Conservation (phyloP, 2,888 invertebrate genomes). For the Caenorhabditis plicata region DNA sequence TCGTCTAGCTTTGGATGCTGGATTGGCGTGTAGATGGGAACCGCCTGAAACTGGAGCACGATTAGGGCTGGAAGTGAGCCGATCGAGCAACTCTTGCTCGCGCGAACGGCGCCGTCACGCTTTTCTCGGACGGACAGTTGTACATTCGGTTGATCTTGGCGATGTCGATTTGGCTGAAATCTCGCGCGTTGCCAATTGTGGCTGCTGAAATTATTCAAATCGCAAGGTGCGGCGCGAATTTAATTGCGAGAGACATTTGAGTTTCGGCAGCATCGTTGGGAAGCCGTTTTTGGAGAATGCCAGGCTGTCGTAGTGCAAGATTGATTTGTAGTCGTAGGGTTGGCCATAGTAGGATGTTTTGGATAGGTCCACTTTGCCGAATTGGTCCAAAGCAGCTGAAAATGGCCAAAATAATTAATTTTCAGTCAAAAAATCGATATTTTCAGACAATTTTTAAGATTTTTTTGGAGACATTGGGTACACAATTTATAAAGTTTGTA, state of each 20-base stretch:
- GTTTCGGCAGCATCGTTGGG: slow-evolving; percentile 64
- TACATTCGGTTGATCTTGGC: slow-evolving; percentile 66
- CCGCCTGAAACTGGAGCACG: slow-evolving; percentile 25
- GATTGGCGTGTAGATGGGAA: slow-evolving; percentile 34
- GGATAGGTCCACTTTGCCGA: slow-evolving; percentile 65
- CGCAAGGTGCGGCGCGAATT: neutral
- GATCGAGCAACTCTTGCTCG: slow-evolving; percentile 30
- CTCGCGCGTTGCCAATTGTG: slow-evolving; percentile 62
- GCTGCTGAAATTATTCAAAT: slow-evolving; percentile 33
- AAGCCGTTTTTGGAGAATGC: slow-evolving; percentile 65
- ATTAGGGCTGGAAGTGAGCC: neutral
- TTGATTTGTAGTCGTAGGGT: slow-evolving; percentile 65
- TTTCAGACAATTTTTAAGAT: too few species aligned
- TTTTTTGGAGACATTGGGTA: too few species aligned
- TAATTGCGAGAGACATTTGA: slow-evolving; percentile 51
- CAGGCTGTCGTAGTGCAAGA: slow-evolving; percentile 65
- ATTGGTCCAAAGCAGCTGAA: slow-evolving; percentile 65
- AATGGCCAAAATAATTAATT: too few species aligned
- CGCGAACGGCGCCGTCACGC: slow-evolving; percentile 45
- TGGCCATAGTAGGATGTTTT: slow-evolving; percentile 66
- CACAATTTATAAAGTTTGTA: too few species aligned
- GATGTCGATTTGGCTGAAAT: slow-evolving; percentile 63
- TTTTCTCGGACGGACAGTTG: slow-evolving; percentile 53
- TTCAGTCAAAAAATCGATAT: too few species aligned
- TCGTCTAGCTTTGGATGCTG: slow-evolving; percentile 40